phyloP scores from a whole-genome alignment of 2,888 invertebrate species.

The Lissonota sp. region DNA sequence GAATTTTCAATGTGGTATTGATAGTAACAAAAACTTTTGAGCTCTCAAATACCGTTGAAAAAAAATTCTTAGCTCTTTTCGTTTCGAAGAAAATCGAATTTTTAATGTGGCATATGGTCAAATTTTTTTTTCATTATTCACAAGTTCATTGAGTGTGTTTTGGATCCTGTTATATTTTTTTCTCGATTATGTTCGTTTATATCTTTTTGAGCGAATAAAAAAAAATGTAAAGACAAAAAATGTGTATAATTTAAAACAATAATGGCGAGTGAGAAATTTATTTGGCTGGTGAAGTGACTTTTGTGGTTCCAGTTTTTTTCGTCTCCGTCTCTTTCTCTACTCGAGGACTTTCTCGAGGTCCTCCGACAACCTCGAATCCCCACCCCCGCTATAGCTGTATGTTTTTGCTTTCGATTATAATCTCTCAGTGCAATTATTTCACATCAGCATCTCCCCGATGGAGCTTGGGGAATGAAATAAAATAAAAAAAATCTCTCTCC shows the following conservation, averaged over 20 bases:
- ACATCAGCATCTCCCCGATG: constrained; percentile 9
- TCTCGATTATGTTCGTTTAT: too few species aligned
- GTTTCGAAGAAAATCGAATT: too few species aligned
- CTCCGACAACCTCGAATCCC: constrained; percentile 28
- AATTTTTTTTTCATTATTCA: too few species aligned
- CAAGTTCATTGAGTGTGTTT: too few species aligned
- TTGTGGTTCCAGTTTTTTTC: constrained; percentile 37
- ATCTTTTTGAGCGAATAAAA: not conserved
- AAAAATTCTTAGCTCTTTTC: too few species aligned
- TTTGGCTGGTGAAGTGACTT: constrained; percentile 48
- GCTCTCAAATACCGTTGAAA: too few species aligned
- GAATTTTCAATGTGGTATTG: too few species aligned
- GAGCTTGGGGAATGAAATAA: not conserved
- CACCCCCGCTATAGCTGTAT: not conserved
- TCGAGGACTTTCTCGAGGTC: constrained; percentile 58
- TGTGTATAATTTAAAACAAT: constrained; percentile 3
- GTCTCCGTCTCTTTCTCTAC: constrained; percentile 21
- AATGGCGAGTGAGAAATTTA: constrained; percentile 43
- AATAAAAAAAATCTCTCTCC: not conserved
- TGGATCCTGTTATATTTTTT: not conserved
- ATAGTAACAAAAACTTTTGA: constrained; percentile 5
- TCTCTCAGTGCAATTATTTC: constrained; percentile 34
- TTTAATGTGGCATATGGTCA: too few species aligned
- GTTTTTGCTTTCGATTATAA: constrained; percentile 24
- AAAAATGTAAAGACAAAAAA: not conserved